Conservation (phyloP, 2,888 invertebrate species). For the Opisthograptis luteolata region DNA sequence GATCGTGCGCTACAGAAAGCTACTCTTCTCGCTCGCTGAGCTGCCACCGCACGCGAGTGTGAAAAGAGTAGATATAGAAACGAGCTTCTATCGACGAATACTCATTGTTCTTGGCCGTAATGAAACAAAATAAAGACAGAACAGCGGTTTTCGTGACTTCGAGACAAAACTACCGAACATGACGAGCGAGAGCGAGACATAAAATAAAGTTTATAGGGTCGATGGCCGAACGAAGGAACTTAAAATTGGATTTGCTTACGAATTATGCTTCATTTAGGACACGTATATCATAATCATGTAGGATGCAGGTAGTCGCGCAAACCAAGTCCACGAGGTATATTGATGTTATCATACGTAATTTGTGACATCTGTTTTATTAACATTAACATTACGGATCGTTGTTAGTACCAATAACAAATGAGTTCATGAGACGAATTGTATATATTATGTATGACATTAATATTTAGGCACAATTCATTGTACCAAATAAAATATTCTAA, state of each 20-base stretch:
- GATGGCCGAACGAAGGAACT: constrained; percentile 80
- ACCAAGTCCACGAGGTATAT: constrained; percentile 38
- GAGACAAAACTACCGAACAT: constrained; percentile 65
- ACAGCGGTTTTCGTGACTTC: constrained; percentile 82
- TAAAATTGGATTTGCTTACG: constrained; percentile 76
- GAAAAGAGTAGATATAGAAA: constrained; percentile 72
- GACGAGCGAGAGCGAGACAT: constrained; percentile 61
- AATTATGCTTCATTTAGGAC: constrained; percentile 72
- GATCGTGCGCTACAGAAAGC: constrained; percentile 47
- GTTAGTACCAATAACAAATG: too few species aligned
- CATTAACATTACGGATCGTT: constrained; percentile 15
- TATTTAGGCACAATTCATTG: too few species aligned
- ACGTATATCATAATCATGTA: constrained; percentile 58
- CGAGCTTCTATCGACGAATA: constrained; percentile 69
- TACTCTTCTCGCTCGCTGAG: constrained; percentile 61
- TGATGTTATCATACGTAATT: constrained; percentile 39
- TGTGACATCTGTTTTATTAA: neutral
- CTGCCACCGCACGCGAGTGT: constrained; percentile 39
- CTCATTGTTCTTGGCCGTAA: constrained; percentile 82
- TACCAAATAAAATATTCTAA: too few species aligned
- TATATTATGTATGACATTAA: too few species aligned
- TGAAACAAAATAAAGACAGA: constrained; percentile 83
- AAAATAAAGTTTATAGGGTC: constrained; percentile 79
- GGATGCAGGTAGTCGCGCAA: constrained; percentile 31
- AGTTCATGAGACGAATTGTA: too few species aligned